These are phyloP conservation scores for Drosophila limbata DNA, from an alignment of 2,888 invertebrate genomes.

Conservation along the genomic window DNA sequence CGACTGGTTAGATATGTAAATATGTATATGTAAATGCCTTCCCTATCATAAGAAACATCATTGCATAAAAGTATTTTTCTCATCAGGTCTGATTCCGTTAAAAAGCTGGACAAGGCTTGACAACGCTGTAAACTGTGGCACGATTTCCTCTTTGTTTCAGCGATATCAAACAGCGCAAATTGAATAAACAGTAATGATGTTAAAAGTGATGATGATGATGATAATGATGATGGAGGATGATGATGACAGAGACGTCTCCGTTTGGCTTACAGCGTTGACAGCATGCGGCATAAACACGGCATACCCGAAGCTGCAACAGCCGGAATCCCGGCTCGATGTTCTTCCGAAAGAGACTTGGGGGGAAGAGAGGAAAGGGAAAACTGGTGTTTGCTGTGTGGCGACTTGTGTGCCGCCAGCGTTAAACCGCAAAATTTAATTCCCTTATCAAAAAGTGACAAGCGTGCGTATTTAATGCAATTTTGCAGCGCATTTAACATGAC, in stretches of 20 bases:
- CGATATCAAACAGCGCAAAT: slow-evolving; percentile 51
- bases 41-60: background rate
- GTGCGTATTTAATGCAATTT: slow-evolving; percentile 85
- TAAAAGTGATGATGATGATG: slow-evolving; percentile 20
- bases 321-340: background rate
- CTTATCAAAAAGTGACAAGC: slow-evolving; percentile 85
- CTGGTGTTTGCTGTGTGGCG: slow-evolving; percentile 3
- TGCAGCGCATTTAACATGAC: slow-evolving; percentile 84
- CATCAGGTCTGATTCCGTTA: slow-evolving; percentile 14
- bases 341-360: background rate
- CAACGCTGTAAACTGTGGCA: slow-evolving; percentile 6
- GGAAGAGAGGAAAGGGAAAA: background rate
- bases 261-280: slow-evolving; percentile 73
- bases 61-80: background rate
- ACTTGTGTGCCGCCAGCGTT: slow-evolving; percentile 68
- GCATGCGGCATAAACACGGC: slow-evolving; percentile 70
- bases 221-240: slow-evolving; percentile 35
- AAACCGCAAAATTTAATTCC: slow-evolving; percentile 85
- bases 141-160: slow-evolving; percentile 37
- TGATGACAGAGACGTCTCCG: slow-evolving; percentile 66
- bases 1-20: background rate
- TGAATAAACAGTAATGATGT: slow-evolving; percentile 56
- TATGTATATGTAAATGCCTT: too few relatives aligned
- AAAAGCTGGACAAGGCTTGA: slow-evolving; percentile 8
- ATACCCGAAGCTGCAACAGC: slow-evolving; percentile 31